These are phyloP conservation scores for Saccostrea echinata DNA, from an alignment of 1,140 invertebrate species.

Conservation along the genomic window DNA sequence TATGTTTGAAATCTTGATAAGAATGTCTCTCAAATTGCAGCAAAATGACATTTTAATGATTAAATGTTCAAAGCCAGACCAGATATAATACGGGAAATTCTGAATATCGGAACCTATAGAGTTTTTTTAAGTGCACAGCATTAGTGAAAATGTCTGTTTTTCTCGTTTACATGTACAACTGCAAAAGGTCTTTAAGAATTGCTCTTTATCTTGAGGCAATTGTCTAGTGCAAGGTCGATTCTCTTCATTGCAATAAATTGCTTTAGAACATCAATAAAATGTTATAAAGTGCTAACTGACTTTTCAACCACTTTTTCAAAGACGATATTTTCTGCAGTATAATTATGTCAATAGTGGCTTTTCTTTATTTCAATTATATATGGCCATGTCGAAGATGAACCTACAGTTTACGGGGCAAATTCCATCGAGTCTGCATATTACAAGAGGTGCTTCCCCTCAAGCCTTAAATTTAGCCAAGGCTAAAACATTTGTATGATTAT, in stretches of 20 bases:
- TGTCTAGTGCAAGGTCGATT: not conserved
- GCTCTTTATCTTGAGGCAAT: not conserved
- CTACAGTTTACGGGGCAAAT: not conserved
- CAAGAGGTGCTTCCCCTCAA: not conserved
- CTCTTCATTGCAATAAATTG: not conserved
- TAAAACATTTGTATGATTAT: not conserved
- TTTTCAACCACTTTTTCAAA: slow-evolving; percentile 22
- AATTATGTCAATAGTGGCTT: slow-evolving; percentile 6
- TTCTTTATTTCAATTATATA: not conserved
- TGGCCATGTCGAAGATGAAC: not conserved
- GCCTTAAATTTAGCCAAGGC: not conserved
- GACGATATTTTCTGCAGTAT: not conserved
- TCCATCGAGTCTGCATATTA: not conserved
- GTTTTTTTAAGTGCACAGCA: slow-evolving; percentile 10
- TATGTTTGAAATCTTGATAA: not conserved
- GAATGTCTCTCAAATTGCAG: not conserved
- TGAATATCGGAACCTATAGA: not conserved
- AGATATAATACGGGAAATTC: slow-evolving; percentile 5
- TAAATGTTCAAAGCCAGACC: not conserved
- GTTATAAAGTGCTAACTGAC: not conserved
- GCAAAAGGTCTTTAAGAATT: not conserved
- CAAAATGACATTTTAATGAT: slow-evolving; percentile 33
- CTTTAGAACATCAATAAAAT: not conserved
- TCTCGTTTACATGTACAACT: not conserved
- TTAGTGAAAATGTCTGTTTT: not conserved